Conservation (phyloP, 2,113 vertebrate genomes). For the Serilophus lunatus region DNA sequence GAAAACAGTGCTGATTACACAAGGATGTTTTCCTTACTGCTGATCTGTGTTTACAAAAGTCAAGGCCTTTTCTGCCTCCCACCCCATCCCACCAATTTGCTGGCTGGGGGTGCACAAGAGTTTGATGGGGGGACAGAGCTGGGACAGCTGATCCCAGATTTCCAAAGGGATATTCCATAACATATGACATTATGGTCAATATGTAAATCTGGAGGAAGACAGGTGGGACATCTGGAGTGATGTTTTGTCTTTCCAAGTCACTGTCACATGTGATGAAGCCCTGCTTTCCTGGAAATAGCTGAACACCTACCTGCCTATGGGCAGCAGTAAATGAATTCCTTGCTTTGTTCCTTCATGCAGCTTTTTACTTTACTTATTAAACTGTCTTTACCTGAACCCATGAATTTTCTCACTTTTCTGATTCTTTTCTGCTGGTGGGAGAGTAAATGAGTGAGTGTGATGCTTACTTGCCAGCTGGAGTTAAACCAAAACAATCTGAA, state of each 20-base stretch:
- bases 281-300: not conserved
- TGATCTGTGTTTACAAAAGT: not conserved
- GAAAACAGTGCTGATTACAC: not conserved
- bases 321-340: not conserved
- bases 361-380: not conserved
- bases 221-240: not conserved
- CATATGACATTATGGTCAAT: not conserved
- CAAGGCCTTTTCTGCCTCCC: not conserved
- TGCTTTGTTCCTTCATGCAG: not conserved
- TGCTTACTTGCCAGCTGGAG: not conserved
- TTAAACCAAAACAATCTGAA: not conserved
- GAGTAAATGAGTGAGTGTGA: not conserved
- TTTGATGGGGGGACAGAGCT: not conserved
- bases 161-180: not conserved
- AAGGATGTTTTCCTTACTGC: not conserved
- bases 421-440: not conserved
- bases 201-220: not conserved
- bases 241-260: not conserved
- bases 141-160: not conserved
- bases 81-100: rapidly evolving
- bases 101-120: not conserved
- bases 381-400: not conserved
- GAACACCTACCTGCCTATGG: not conserved
- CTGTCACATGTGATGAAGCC: rapidly evolving
- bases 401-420: not conserved